Base-by-base conservation (phyloP, 2,888 invertebrate species). In the Harmothoe impar region DNA sequence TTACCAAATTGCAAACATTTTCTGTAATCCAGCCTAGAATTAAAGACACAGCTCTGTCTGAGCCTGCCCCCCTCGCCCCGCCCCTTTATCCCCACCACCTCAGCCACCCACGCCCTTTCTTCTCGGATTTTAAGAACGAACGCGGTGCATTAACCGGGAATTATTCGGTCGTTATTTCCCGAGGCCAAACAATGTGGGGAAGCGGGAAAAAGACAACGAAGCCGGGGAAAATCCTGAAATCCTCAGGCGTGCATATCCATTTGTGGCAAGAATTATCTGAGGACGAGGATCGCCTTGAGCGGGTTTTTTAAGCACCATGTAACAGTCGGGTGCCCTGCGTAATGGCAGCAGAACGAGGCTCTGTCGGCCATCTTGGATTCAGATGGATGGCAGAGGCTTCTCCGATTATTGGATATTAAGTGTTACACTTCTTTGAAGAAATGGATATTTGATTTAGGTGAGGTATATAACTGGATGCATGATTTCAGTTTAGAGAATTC, bases 1-100 rank as follows among this genome's bases (percentile, higher is more conserved):
- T 72, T 72, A 72, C 25, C n/a, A 72, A 72, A 72, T 72, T 72
- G 72, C 1, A 72, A 72, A 72, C 72, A 29, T 72, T 72, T 72
- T 72, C 72, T 29, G 72, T 72, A 12, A 72, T 72, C 72, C 72
- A 72, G 72, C 25, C 29, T 72, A 72, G 72, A 72, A 72, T 72
- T 72, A 72, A 72, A 72, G 25, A 25, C 25, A 29, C 3, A 7
- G 72, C 29, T 29, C 25, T 72, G 72, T 3, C 15, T 25, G 31
- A 29, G 25, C 72, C 72, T 5, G 15, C 5, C 3, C 25, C 25
- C 1, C 29, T 25, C 25, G 1, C 3, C 62, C 62, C 20, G 0
- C 20, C n/a, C 20, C 62, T n/a, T 62, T n/a, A n/a, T 62, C 62
- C 62, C 43, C 5, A 43, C 43, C 43, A 43, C 43, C 43, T 43